A percentile compares a stretch with the other conserved stretches of the same genome.
phyloP scores from a whole-genome alignment of 2,797 vertebrate species.

The Micropoecilia bifurca region DNA sequence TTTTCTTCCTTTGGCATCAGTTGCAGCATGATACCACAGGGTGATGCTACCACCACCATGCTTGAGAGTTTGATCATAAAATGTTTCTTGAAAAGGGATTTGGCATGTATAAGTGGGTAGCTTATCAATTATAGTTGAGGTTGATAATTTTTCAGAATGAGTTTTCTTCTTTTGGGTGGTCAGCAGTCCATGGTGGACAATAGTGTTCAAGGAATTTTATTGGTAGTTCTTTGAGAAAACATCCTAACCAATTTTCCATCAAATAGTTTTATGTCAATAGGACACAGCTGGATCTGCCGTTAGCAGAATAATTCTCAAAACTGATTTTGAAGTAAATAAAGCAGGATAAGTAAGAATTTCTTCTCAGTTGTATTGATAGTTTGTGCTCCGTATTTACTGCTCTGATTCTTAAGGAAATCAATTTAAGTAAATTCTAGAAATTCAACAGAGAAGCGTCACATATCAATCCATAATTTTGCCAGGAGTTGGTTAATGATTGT shows the following conservation, averaged over 20 bases:
- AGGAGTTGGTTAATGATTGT: not conserved
- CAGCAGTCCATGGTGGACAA: not conserved
- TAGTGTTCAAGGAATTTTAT: not conserved
- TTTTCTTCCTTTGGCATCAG: not conserved
- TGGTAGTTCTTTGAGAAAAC: not conserved
- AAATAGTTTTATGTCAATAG: too few relatives aligned
- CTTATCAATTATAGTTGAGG: not conserved
- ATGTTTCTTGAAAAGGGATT: not conserved
- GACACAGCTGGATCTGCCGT: too few relatives aligned
- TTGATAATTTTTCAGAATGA: not conserved
- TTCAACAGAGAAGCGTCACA: not conserved
- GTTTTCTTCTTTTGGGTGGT: not conserved
- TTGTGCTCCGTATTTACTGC: too few relatives aligned
- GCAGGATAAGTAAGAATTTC: too few relatives aligned
- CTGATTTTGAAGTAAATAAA: too few relatives aligned
- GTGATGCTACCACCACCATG: not conserved
- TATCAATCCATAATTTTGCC: not conserved
- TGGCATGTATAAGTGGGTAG: not conserved
- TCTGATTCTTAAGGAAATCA: not conserved
- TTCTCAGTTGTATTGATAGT: too few relatives aligned
- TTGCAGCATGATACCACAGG: not conserved
- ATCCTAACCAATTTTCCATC: not conserved
- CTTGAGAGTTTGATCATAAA: not conserved
- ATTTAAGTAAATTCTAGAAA: not conserved
- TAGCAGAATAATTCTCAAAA: too few relatives aligned